phyloP scores from a whole-genome alignment of 2,797 vertebrate genomes.

The Xiphorhynchus erythropygius region DNA sequence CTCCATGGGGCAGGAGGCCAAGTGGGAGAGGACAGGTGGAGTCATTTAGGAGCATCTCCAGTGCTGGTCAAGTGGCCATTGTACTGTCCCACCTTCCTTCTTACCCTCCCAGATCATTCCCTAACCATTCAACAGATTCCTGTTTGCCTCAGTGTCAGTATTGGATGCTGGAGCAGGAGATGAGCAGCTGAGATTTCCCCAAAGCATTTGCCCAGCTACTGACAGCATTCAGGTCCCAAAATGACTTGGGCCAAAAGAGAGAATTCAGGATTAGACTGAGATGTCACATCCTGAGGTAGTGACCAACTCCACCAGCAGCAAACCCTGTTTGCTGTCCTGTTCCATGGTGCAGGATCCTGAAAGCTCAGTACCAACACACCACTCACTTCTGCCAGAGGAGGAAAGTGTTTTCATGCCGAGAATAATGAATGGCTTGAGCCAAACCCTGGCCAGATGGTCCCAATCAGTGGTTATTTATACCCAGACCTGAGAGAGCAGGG shows the following conservation, averaged over 20 bases:
- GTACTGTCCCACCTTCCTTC: background rate
- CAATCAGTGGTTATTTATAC: constrained; percentile 21
- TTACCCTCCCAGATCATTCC: background rate
- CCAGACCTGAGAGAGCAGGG: constrained; percentile 13
- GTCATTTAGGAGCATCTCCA: background rate
- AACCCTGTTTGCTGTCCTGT: background rate
- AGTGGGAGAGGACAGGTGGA: background rate
- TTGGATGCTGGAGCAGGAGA: background rate
- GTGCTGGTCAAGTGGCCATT: rapidly evolving
- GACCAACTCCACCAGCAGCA: background rate
- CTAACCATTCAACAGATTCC: background rate
- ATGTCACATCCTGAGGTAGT: background rate
- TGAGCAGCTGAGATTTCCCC: rapidly evolving
- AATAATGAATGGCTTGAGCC: background rate
- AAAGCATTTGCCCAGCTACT: background rate
- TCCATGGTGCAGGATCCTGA: background rate
- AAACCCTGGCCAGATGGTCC: background rate
- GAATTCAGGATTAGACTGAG: background rate
- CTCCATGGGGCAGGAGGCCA: background rate
- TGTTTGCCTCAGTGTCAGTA: background rate
- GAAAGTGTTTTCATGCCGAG: background rate
- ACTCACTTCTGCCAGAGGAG: background rate
- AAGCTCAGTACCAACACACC: background rate
- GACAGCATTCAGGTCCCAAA: background rate
- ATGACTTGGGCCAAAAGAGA: background rate